Base-by-base conservation (phyloP, 2,888 invertebrate genomes). In the Therioaphis trifolii region DNA sequence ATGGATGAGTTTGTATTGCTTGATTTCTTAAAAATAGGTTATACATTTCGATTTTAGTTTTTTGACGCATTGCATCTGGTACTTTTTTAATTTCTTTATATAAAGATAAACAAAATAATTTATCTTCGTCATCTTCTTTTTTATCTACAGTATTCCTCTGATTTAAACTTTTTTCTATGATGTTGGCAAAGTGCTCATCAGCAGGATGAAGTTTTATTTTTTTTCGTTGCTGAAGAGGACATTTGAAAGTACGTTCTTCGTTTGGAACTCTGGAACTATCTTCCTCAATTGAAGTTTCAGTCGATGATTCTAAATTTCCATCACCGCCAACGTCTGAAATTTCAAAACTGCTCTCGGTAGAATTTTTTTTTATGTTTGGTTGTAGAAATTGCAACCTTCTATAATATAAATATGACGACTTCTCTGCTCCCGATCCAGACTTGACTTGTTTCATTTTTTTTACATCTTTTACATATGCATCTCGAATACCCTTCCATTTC, bases 51-150 rank as follows among this genome's bases (percentile, higher is more conserved):
- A n/a, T n/a, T n/a, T n/a, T n/a, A n/a, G n/a, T n/a, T n/a, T n/a
- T n/a, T n/a, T n/a, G n/a, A n/a, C n/a, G n/a, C n/a, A n/a, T n/a
- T n/a, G n/a, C 69, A 0, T 71, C 69, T 9, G 69, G 69, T 24
- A 71, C 69, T 71, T 71, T 69, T 71, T n/a, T n/a, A 9, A 71
- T 46, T 71, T 71, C 69, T 46, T 71, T 71, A 9, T 46, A 43
- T 71, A 71, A 46, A 14, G 69, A 46, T 9, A 69, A 43, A 18
- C 43, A 69, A 69, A 69, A 69, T 46, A 69, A 24, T 18, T 69
- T 69, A 69, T 69, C 46, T 69, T 69, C 43, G 14, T 69, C 43
- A 15, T 69, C 43, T 24, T 43, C 43, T 11, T 68, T 40, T 35
- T 68, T 40, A 40, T 68, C 15, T 61, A 27, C 14, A 29, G 61